Percentiles rank a stretch among this genome's conserved stretches.
These are phyloP conservation scores for Hiodon alosoides DNA, from an alignment of 2,113 vertebrate species.

Conservation along the genomic window DNA sequence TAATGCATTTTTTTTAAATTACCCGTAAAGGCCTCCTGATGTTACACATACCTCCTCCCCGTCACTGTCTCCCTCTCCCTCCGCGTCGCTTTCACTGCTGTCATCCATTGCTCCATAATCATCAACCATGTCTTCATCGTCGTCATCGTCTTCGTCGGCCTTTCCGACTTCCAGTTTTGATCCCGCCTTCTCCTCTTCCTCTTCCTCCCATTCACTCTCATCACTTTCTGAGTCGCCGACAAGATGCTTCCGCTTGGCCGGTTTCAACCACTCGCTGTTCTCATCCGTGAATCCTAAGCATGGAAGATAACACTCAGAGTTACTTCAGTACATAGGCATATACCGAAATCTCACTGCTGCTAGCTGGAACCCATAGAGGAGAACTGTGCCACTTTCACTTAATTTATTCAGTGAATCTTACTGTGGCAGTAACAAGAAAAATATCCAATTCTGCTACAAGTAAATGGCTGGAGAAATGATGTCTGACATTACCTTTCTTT, in stretches of 20 bases:
- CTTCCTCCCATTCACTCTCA: conserved; percentile 62
- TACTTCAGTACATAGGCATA: not conserved
- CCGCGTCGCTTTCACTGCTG: conserved; percentile 14
- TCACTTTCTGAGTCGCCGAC: conserved; percentile 50
- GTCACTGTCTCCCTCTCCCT: conserved; percentile 49
- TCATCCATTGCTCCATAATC: conserved; percentile 74
- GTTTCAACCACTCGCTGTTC: conserved; percentile 70
- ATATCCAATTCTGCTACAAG: not conserved
- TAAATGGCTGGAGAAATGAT: not conserved
- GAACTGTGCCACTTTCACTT: not conserved
- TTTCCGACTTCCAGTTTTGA: conserved; percentile 30
- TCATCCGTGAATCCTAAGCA: conserved; percentile 67
- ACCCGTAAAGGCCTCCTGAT: not conserved
- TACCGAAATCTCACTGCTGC: not conserved
- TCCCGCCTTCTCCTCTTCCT: conserved; percentile 52
- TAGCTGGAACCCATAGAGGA: not conserved
- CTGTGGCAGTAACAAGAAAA: not conserved
- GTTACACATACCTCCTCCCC: conserved; percentile 56
- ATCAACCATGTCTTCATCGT: conserved; percentile 76
- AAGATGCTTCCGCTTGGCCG: conserved; percentile 62
- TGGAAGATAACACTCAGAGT: not conserved
- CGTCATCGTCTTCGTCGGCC: conserved; percentile 51
- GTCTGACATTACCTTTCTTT: conserved; percentile 51
- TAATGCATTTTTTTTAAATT: not conserved
- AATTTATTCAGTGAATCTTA: not conserved